phyloP scores from a whole-genome alignment of 2,888 invertebrate genomes.

The Eristalinus sepulchralis region DNA sequence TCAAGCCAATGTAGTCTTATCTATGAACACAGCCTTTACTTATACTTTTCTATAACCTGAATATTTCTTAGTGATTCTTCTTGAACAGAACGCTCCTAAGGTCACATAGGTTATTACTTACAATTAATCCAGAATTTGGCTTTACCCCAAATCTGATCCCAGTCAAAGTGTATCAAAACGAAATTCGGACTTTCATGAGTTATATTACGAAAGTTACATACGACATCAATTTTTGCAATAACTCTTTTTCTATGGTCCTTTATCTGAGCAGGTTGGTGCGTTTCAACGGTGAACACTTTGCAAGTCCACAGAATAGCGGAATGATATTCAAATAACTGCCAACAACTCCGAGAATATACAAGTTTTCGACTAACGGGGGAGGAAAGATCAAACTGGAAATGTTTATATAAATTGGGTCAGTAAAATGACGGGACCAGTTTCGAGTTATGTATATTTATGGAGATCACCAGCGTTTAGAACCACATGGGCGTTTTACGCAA shows the following conservation, averaged over 20 bases:
- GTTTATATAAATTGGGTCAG: conserved; percentile 13
- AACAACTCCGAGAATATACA: not conserved
- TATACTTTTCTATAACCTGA: too few species aligned
- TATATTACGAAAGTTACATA: not conserved
- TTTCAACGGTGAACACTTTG: not conserved
- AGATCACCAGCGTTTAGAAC: not conserved
- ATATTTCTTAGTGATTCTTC: not conserved
- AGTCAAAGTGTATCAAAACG: not conserved
- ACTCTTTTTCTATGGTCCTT: not conserved
- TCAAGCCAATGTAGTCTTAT: too few species aligned
- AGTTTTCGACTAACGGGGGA: too few species aligned
- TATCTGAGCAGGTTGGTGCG: not conserved
- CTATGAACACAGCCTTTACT: too few species aligned
- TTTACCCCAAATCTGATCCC: not conserved
- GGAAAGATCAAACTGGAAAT: conserved; percentile 25
- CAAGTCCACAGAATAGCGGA: conserved; percentile 25
- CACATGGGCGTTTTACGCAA: not conserved
- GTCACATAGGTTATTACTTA: too few species aligned
- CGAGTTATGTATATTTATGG: not conserved
- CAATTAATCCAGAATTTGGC: too few species aligned
- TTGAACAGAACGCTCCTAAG: not conserved
- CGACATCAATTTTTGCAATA: not conserved
- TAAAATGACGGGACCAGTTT: conserved; percentile 18
- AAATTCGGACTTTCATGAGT: conserved; percentile 9
- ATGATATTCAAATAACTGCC: conserved; percentile 31